Percentiles rank a stretch among this genome's conserved stretches.
Evolutionary conservation across 1,140 invertebrate species (phyloP).

Genomic region (Ruditapes philippinarum): DNA sequence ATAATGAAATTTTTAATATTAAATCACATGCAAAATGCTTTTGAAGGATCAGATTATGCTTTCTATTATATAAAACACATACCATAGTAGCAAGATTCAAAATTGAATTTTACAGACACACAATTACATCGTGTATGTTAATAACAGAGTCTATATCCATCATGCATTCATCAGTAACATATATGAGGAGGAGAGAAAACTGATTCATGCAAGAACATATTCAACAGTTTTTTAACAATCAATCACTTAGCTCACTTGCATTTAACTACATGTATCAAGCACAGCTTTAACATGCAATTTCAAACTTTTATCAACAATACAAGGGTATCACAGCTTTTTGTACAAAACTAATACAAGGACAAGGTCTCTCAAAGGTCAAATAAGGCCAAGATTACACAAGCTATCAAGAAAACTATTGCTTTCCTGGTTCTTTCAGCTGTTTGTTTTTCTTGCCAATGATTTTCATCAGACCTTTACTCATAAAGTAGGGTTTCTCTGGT

Average conservation of each 20-base stretch:
- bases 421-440: conserved; percentile 67
- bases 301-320: not conserved
- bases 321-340: not conserved
- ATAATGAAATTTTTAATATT: too few species aligned
- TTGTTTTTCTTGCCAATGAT: conserved; percentile 89
- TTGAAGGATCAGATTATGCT: too few species aligned
- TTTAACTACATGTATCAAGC: not conserved
- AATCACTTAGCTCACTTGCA: not conserved
- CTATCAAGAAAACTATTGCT: conserved; percentile 49
- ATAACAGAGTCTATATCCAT: too few species aligned
- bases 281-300: not conserved
- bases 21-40: too few species aligned
- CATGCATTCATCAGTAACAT: too few species aligned
- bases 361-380: not conserved
- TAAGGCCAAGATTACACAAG: not conserved
- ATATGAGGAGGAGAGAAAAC: too few species aligned
- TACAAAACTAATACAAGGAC: not conserved
- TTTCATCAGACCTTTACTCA: conserved; percentile 94
- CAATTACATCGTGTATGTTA: too few species aligned
- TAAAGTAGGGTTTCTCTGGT: conserved; percentile 95
- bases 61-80: too few species aligned
- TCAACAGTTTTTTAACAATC: not conserved
- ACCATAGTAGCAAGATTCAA: too few species aligned
- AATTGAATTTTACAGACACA: too few species aligned
- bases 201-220: not conserved